Percentiles rank a stretch among this genome's conserved stretches.
phyloP scores from a whole-genome alignment of 2,888 invertebrate species.

The Chaitophorus viminalis region DNA sequence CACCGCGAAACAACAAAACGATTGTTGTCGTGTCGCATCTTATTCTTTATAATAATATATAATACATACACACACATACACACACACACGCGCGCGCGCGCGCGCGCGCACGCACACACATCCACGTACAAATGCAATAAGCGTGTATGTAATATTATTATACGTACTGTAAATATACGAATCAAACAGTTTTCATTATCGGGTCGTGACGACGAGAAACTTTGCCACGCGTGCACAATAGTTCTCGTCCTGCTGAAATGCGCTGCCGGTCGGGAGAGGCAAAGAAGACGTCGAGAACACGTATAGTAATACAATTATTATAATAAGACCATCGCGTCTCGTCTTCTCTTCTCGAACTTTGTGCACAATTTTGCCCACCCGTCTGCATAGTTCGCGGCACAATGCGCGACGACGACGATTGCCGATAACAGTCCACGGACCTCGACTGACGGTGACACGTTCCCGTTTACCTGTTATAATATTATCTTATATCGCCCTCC shows the following conservation, averaged over 20 bases:
- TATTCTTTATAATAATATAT: not conserved
- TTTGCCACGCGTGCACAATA: not conserved
- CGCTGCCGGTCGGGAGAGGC: not conserved
- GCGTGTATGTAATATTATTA: no score
- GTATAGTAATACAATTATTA: no score
- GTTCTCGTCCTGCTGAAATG: constrained; percentile 13
- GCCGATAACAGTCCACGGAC: no score
- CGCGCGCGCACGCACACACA: not conserved
- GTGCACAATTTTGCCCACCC: no score
- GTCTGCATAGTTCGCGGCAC: no score
- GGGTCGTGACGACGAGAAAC: constrained; percentile 36
- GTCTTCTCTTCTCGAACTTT: not conserved
- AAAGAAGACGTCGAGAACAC: not conserved
- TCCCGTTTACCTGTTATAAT: no score
- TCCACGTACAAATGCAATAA: no score
- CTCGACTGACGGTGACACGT: no score
- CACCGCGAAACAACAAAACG: constrained; percentile 21
- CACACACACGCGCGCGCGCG: not conserved
- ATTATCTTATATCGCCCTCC: no score
- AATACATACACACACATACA: not conserved
- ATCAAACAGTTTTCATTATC: not conserved
- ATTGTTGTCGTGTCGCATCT: not conserved
- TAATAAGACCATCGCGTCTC: not conserved
- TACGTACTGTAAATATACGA: not conserved
- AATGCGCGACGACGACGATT: no score